Evolutionary conservation across 2,113 vertebrate species (phyloP), one percentile per base, ranked within the genome.

Genomic region (Clinocottus analis): DNA sequence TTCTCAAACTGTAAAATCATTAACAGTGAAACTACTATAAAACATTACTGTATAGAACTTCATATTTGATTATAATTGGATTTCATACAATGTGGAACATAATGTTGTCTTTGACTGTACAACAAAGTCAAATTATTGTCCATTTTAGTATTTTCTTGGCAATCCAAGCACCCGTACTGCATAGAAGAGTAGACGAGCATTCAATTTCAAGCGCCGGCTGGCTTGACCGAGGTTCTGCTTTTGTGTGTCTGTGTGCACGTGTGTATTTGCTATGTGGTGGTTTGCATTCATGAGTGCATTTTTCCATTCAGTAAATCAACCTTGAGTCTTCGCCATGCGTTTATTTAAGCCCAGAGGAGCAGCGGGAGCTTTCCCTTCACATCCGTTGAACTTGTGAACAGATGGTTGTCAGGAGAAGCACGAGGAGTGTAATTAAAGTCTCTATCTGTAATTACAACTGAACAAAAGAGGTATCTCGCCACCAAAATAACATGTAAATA

Each of bases 361-460:
- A 59, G 37, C 0, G 21, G 72, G 10, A 23, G 37, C 27, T 59
- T 63, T 82, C 21, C 35, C n/a, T 21, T 75, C 60, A 71, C 3
- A 11, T 66, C n/a, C 1, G 7, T 53, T 27, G 13, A n/a, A 69
- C 56, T 69, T 62, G 58, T 61, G 49, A 79, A 75, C 71, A 70
- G 78, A 68, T 81, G 67, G 47, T 31, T 53, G 77, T 63, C 49
- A 27, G 59, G 37, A 79, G 59, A 39, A n/a, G 55, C 33, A 53
- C 12, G 49, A 45, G 16, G 14, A 31, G 55, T 45, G 35, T 27
- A 31, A 41, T 53, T 72, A 72, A 81, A 69, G n/a, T 35, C 60
- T 72, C 25, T 58, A 3, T 49, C 5, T 35, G 35, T 17, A 19
- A 59, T 62, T 7, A 23, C 0, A 47, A n/a, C 23, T 47, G 12